Evolutionary conservation across 92 coral and sea anemone genomes (phyloP).

Genomic region (Epizoanthus fatuus): DNA sequence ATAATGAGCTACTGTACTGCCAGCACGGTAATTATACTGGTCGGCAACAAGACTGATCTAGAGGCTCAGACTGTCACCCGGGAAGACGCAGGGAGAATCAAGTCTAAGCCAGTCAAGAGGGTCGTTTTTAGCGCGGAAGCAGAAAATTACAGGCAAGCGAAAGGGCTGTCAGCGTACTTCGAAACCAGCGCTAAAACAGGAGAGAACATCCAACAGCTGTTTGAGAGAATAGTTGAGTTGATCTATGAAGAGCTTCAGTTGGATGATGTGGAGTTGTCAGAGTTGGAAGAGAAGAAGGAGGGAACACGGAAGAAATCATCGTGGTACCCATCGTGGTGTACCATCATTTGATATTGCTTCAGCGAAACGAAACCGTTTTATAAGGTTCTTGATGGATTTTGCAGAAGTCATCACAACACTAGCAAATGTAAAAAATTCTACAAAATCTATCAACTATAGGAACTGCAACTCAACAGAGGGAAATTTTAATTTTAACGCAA

Average conservation of each 20-base stretch:
- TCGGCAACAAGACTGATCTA: constrained; percentile 21
- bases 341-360: neutral
- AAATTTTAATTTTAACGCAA: too few species aligned
- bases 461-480: too few species aligned
- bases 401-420: too few species aligned
- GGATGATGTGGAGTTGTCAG: neutral
- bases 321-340: neutral
- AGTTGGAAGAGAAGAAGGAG: neutral
- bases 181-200: constrained; percentile 19
- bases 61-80: neutral
- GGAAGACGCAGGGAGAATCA: too few species aligned
- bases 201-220: constrained; percentile 2
- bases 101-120: neutral
- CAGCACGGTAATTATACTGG: neutral
- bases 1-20: neutral
- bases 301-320: neutral
- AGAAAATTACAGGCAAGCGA: neutral
- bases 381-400: too few species aligned
- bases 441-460: too few species aligned
- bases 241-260: constrained; percentile 16
- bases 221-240: constrained; percentile 23
- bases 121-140: constrained; percentile 18
- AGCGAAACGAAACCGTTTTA: too few species aligned
- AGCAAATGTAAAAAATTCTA: too few species aligned
- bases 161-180: neutral